Base-by-base conservation (phyloP, 1,140 invertebrate genomes). In the Steinernema khuongi region DNA sequence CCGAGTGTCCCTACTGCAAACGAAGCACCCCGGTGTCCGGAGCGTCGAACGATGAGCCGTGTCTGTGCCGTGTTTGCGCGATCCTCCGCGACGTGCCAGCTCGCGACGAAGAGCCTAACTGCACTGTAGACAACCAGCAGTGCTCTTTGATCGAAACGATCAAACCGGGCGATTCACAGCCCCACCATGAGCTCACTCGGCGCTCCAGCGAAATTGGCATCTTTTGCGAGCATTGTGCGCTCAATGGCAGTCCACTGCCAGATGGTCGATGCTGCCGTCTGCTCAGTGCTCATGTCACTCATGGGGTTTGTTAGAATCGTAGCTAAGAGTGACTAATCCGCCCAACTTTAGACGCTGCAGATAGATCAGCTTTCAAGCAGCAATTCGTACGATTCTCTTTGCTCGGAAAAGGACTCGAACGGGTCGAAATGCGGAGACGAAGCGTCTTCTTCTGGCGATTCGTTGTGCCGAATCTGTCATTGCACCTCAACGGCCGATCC, bases 381-480 rank as follows among this genome's bases (percentile, higher is more conserved):
- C 50, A 60, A 60, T 22, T 60, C 50, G 14, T 60, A 60, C 50
- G 19, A 60, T 22, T 60, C 50, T 14, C 50, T 60, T 7, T 60
- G 50, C 26, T 60, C 50, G 50, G 50, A 60, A 22, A 60, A 60
- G 50, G 50, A 60, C 19, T 60, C 50, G 7, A 22, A 60, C 14
- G 22, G 50, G 4, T 60, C 50, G 50, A 7, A 22, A 60, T 60
- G 50, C 50, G 50, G 50, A 14, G 50, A 60, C 50, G 50, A 60
- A 26, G 50, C 50, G 7, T 60, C 50, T 14, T 60, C 50, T 60
- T 60, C 50, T 4, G 50, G 50, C 31, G 75, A 77, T 32, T 72
- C 75, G 22, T 32, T 77, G 26, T 77, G 75, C 31, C 26, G 75
- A 29, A 77, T 77, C 69, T 77, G 75, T 44, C 75, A 77, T 19